These are phyloP conservation scores for Leptobrachium leishanense DNA, from an alignment of 2,113 vertebrate genomes.

Conservation along the genomic window DNA sequence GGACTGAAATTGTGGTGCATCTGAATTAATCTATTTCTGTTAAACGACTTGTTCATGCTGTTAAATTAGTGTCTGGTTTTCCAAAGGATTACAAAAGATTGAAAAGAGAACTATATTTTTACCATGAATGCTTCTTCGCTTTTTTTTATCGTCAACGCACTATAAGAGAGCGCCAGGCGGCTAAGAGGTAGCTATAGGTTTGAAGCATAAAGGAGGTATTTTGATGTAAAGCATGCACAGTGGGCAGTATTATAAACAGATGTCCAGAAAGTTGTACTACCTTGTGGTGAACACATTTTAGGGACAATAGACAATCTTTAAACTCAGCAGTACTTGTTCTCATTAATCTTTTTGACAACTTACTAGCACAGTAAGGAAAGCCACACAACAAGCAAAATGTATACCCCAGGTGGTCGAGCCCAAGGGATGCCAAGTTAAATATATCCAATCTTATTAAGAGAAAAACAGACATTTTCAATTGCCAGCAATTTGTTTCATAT, in stretches of 20 bases:
- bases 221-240: not conserved
- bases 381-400: constrained; percentile 22
- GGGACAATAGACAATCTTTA: constrained; percentile 9
- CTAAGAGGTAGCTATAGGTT: constrained; percentile 1
- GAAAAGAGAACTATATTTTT: not conserved
- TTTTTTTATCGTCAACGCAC: constrained; percentile 14
- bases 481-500: too few relatives aligned
- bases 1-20: too few relatives aligned
- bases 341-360: constrained; percentile 38
- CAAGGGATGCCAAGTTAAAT: not conserved
- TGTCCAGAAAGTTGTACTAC: constrained; percentile 16
- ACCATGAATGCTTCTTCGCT: not conserved
- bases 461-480: too few relatives aligned
- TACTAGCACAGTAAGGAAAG: constrained; percentile 3
- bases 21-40: too few relatives aligned
- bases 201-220: constrained; percentile 13
- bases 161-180: constrained; percentile 18
- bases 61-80: too few relatives aligned
- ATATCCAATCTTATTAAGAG: constrained; percentile 8
- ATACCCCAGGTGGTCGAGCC: not conserved
- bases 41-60: too few relatives aligned
- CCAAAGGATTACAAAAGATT: too few relatives aligned
- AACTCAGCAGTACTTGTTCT: constrained; percentile 22
- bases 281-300: constrained; percentile 14
- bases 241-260: constrained; percentile 17